Evolutionary conservation across 35 echinoderm and acorn worm species (phyloP).

Genomic region (Acanthaster planci): DNA sequence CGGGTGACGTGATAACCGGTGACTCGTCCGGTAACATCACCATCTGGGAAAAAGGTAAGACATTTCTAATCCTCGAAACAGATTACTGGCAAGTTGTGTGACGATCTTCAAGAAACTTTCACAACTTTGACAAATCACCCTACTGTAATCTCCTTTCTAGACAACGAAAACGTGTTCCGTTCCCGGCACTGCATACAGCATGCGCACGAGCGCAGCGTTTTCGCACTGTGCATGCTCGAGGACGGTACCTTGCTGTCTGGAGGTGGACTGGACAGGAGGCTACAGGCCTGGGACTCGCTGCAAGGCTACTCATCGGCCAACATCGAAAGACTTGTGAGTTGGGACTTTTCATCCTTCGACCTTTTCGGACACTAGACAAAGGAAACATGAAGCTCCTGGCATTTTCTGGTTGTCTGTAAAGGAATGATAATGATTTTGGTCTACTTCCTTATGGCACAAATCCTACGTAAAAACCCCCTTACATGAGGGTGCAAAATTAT

Average conservation of each 20-base stretch:
- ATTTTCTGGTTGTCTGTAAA: neutral
- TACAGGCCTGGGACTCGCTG: constrained; percentile 88
- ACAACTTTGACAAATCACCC: too few relatives aligned
- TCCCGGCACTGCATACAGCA: constrained; percentile 75
- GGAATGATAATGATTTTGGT: too few relatives aligned
- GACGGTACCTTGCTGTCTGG: constrained; percentile 80
- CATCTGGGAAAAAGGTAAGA: constrained; percentile 92
- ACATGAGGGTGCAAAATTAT: too few relatives aligned
- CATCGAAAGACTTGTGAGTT: constrained; percentile 83
- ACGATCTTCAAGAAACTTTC: too few relatives aligned
- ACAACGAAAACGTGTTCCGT: constrained; percentile 59
- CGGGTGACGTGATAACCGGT: constrained; percentile 79
- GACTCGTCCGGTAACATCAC: constrained; percentile 83
- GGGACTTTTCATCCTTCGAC: neutral
- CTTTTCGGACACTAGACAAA: constrained; percentile 7
- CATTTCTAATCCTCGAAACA: neutral
- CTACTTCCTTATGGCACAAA: too few relatives aligned
- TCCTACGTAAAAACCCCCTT: too few relatives aligned
- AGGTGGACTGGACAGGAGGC: constrained; percentile 77
- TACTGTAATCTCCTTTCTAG: constrained; percentile 30
- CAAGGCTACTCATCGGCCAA: constrained; percentile 80
- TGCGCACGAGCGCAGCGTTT: constrained; percentile 84
- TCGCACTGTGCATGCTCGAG: constrained; percentile 80
- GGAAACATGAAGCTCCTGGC: neutral
- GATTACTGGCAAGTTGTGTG: neutral